A percentile compares a stretch with the other conserved stretches of the same genome.
Conservation (phyloP, 2,888 invertebrate species). For the Phyto melanocephala region DNA sequence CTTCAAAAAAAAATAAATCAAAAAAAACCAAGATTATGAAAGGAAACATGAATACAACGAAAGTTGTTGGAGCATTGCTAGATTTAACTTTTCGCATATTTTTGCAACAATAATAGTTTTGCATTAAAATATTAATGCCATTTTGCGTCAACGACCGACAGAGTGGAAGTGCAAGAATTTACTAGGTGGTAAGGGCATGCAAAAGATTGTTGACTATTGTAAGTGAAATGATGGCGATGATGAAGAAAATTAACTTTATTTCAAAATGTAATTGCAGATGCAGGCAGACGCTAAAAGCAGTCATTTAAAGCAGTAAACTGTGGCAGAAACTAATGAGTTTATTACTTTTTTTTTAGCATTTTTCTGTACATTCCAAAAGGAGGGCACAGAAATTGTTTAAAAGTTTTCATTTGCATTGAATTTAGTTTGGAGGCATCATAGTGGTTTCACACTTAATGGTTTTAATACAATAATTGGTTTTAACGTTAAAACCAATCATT, state of each 20-base stretch:
- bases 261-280: neutral
- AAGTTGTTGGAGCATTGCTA: conserved; percentile 1
- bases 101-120: conserved; percentile 56
- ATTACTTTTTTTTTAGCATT: neutral
- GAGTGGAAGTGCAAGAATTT: neutral
- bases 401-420: too few relatives aligned
- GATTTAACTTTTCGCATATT: conserved; percentile 56
- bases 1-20: neutral
- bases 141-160: conserved; percentile 34
- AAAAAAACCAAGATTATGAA: neutral
- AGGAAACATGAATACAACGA: neutral
- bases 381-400: neutral
- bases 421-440: too few relatives aligned
- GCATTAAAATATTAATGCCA: conserved; percentile 59
- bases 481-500: too few relatives aligned
- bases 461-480: too few relatives aligned
- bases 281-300: neutral
- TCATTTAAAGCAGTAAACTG: neutral
- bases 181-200: neutral
- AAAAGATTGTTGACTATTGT: neutral
- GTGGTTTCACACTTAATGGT: too few relatives aligned
- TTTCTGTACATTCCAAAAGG: neutral
- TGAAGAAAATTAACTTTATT: neutral
- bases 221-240: neutral
- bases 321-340: conserved; percentile 27